Conservation (phyloP, 2,888 invertebrate genomes). For the Eugnorisma glareosa region DNA sequence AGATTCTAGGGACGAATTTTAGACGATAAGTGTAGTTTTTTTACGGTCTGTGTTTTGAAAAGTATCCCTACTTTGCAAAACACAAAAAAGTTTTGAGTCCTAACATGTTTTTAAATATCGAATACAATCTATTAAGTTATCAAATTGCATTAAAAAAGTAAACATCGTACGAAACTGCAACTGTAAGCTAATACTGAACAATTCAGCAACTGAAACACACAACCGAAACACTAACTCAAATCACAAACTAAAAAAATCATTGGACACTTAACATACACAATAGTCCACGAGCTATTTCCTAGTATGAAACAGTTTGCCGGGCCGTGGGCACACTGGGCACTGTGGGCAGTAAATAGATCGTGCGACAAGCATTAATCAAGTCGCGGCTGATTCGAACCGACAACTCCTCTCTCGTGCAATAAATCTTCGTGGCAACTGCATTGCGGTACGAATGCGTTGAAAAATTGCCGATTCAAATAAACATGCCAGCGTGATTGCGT, state of each 20-base stretch:
- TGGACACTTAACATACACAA: conserved; percentile 36
- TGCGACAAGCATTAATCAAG: conserved; percentile 82
- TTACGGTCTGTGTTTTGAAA: not conserved
- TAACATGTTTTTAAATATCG: not conserved
- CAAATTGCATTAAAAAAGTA: not conserved
- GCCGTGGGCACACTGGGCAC: conserved; percentile 60
- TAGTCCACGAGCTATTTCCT: conserved; percentile 60
- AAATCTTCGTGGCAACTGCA: conserved; percentile 86
- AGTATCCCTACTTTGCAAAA: too few relatives aligned
- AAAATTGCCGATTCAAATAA: conserved; percentile 87
- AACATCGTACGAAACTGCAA: not conserved
- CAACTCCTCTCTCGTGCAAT: conserved; percentile 79
- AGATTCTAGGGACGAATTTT: conserved; percentile 39
- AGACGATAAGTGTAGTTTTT: not conserved
- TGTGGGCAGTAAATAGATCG: conserved; percentile 80
- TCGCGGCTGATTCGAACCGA: conserved; percentile 79
- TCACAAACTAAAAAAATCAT: conserved; percentile 43
- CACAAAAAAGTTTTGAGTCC: not conserved
- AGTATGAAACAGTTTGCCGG: conserved; percentile 63
- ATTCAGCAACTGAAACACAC: not conserved
- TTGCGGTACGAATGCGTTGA: conserved; percentile 82
- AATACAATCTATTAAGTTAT: not conserved
- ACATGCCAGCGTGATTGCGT: conserved; percentile 80
- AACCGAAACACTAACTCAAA: conserved; percentile 7
- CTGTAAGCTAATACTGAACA: not conserved